phyloP scores from a whole-genome alignment of 2,113 vertebrate species.

The Microtus oregoni region DNA sequence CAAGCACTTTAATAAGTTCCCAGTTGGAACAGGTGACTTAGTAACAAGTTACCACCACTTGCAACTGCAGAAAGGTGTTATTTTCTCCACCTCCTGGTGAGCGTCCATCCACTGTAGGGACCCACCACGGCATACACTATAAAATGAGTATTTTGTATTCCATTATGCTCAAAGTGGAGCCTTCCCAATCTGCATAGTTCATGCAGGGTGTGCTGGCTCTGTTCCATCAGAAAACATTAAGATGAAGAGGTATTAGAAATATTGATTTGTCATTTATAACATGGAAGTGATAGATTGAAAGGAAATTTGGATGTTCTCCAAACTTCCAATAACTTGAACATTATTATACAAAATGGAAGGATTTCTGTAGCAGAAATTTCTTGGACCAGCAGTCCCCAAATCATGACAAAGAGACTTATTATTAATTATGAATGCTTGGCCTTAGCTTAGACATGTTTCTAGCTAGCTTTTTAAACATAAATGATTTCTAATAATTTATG shows the following conservation, averaged over 20 bases:
- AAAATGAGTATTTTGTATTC: conserved; percentile 77
- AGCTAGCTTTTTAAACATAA: neutral
- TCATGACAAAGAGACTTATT: neutral
- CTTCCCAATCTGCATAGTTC: conserved; percentile 87
- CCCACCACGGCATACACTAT: conserved; percentile 60
- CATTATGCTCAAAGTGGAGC: conserved; percentile 77
- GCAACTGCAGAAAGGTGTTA: conserved; percentile 67
- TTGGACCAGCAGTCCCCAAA: neutral
- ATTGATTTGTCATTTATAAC: conserved; percentile 95
- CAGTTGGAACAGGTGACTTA: conserved; percentile 61
- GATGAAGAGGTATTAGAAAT: conserved; percentile 91
- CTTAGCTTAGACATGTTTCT: neutral
- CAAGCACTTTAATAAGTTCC: conserved; percentile 77
- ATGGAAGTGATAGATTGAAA: conserved; percentile 90
- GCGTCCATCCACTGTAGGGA: conserved; percentile 71
- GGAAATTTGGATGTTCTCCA: conserved; percentile 88
- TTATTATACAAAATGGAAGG: conserved; percentile 81
- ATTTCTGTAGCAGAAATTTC: conserved; percentile 76
- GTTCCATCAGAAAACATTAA: conserved; percentile 88
- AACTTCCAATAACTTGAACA: conserved; percentile 83
- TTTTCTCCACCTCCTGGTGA: conserved; percentile 71
- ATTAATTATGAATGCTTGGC: neutral
- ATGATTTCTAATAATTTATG: neutral
- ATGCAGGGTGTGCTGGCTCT: conserved; percentile 78
- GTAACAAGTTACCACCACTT: conserved; percentile 70